Conservation (phyloP, 2,113 vertebrate species). For the Symphodus melops region DNA sequence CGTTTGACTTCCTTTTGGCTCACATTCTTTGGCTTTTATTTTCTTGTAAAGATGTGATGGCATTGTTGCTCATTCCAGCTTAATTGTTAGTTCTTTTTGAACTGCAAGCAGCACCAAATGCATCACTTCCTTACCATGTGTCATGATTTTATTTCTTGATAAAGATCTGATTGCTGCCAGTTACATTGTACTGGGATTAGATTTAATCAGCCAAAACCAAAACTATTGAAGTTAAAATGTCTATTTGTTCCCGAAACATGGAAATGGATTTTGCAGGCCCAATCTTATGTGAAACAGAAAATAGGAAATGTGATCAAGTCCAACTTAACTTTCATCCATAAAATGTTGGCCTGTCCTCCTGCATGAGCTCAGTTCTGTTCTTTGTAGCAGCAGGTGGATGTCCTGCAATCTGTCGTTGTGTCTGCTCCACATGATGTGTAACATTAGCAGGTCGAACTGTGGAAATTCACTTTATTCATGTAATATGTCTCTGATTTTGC, state of each 20-base stretch:
- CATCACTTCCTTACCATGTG: conserved; percentile 13
- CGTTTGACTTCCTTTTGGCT: neutral
- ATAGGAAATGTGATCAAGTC: neutral
- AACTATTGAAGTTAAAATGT: neutral
- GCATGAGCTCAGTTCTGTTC: neutral
- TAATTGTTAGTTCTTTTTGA: conserved; percentile 2
- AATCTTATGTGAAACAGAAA: neutral
- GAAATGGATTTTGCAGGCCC: neutral
- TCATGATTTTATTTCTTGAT: conserved; percentile 14
- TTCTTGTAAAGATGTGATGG: conserved; percentile 8
- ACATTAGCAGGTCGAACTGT: conserved; percentile 46
- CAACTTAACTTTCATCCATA: neutral
- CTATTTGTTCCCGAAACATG: neutral
- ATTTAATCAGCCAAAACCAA: neutral
- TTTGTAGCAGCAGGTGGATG: conserved; percentile 47
- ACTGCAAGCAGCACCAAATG: neutral
- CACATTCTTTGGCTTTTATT: neutral
- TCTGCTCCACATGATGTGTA: conserved; percentile 16
- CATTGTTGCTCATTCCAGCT: conserved; percentile 7
- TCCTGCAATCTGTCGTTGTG: conserved; percentile 11
- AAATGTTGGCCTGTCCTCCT: neutral
- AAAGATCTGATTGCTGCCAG: neutral
- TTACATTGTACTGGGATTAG: neutral
- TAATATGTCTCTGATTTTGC: conserved; percentile 71
- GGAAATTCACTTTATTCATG: conserved; percentile 55